Percentiles rank a stretch among this genome's conserved stretches.
Conservation (phyloP, 2,888 invertebrate genomes). For the Monochamus alternatus region DNA sequence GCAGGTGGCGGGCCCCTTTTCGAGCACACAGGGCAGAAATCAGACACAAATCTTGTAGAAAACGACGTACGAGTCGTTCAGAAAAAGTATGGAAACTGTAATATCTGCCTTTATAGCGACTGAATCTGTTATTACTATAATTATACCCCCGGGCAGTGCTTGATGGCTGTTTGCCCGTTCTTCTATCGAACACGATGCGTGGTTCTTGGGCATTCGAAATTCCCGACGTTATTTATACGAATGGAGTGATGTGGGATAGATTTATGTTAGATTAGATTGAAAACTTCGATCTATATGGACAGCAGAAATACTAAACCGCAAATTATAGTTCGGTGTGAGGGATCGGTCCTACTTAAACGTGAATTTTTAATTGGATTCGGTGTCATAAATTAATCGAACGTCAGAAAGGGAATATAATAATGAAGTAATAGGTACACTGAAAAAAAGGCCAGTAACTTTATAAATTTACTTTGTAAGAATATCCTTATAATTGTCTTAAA, state of each 20-base stretch:
- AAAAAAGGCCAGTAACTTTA: no score
- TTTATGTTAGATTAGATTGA: slow-evolving; percentile 61
- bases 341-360: slow-evolving; percentile 43
- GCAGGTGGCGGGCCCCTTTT: slow-evolving; percentile 3
- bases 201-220: slow-evolving; percentile 46
- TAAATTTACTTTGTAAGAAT: no score
- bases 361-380: slow-evolving; percentile 52
- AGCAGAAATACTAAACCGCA: slow-evolving; percentile 56
- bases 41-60: slow-evolving; percentile 51
- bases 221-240: slow-evolving; percentile 58
- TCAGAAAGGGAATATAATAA: slow-evolving; percentile 20
- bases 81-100: slow-evolving; percentile 65
- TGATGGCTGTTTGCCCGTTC: slow-evolving; percentile 65
- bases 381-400: slow-evolving; percentile 53
- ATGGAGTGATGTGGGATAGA: slow-evolving; percentile 51
- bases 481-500: no score
- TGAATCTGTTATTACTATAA: slow-evolving; percentile 71
- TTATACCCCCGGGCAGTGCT: slow-evolving; percentile 66
- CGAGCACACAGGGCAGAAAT: slow-evolving; percentile 40
- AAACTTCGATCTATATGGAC: slow-evolving; percentile 58
- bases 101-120: slow-evolving; percentile 65
- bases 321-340: slow-evolving; percentile 54
- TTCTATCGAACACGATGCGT: slow-evolving; percentile 50
- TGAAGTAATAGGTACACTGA: neutral
- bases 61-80: slow-evolving; percentile 40